Evolutionary conservation across 2,113 vertebrate species (phyloP).

Genomic region (Dascyllus trimaculatus): DNA sequence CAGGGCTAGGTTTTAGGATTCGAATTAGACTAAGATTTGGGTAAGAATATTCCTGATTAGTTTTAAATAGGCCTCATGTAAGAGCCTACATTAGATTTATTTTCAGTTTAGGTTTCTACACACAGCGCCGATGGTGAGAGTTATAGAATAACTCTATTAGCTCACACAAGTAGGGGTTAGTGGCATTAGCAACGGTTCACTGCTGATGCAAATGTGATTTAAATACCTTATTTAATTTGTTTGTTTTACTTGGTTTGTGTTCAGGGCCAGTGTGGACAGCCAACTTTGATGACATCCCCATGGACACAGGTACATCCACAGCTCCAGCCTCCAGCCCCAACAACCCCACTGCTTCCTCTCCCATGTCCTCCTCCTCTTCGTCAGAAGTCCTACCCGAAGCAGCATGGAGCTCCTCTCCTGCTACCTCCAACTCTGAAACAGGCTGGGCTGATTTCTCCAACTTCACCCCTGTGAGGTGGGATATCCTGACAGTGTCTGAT

Average conservation of each 20-base stretch:
- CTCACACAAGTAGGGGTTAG: too few species aligned
- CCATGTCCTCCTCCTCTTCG: constrained; percentile 44
- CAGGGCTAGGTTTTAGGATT: too few species aligned
- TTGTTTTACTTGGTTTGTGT: background rate
- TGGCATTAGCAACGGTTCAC: too few species aligned
- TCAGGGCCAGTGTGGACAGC: constrained; percentile 94
- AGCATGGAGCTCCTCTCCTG: constrained; percentile 90
- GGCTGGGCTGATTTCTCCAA: constrained; percentile 96
- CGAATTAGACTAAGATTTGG: too few species aligned
- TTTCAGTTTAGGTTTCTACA: background rate
- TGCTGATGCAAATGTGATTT: background rate
- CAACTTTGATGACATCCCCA: constrained; percentile 95
- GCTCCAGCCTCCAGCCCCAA: constrained; percentile 81
- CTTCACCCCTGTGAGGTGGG: constrained; percentile 91
- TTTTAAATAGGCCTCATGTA: background rate
- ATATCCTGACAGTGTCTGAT: background rate
- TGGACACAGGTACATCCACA: constrained; percentile 92
- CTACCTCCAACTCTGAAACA: constrained; percentile 86
- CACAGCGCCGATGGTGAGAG: too few species aligned
- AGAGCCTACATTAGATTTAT: background rate
- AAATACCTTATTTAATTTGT: background rate
- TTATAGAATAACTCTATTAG: too few species aligned
- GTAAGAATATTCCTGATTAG: background rate
- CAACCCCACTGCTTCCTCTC: constrained; percentile 64
- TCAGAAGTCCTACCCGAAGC: constrained; percentile 59